Evolutionary conservation across 1,140 invertebrate species (phyloP).

Genomic region (Monomorium pharaonis): DNA sequence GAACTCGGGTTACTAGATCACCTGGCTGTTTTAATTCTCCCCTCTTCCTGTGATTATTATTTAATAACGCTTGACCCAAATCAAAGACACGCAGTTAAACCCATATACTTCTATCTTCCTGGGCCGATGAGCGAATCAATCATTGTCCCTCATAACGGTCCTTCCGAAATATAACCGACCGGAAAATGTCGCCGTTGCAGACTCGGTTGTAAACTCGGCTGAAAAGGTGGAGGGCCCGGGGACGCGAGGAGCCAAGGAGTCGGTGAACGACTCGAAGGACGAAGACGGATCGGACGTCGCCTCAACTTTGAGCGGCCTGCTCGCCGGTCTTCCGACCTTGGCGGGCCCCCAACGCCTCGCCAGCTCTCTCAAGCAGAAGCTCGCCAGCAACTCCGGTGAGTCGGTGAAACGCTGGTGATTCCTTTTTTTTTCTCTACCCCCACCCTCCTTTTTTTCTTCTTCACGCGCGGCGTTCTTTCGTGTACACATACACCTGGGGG

Average conservation of each 20-base stretch:
- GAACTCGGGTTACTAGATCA: background rate
- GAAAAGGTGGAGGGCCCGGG: slow-evolving; percentile 85
- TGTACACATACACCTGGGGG: background rate
- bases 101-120: background rate
- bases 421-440: background rate
- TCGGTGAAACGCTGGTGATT: slow-evolving; percentile 62
- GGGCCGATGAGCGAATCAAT: background rate
- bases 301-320: slow-evolving; percentile 81
- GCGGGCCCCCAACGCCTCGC: slow-evolving; percentile 84
- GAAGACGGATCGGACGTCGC: slow-evolving; percentile 80
- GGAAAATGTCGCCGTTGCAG: slow-evolving; percentile 63
- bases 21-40: background rate
- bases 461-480: background rate
- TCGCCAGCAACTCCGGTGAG: slow-evolving; percentile 83
- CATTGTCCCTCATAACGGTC: background rate
- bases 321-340: slow-evolving; percentile 83
- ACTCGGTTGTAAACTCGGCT: slow-evolving; percentile 82
- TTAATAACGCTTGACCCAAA: background rate
- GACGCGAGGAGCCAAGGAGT: slow-evolving; percentile 82
- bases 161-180: background rate
- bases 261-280: slow-evolving; percentile 82
- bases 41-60: background rate
- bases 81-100: background rate
- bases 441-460: too few relatives aligned
- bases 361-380: slow-evolving; percentile 82